Percentiles rank a stretch among this genome's conserved stretches.
These are phyloP conservation scores for Cyprinus carpio DNA, from an alignment of 2,113 vertebrate species.

Conservation along the genomic window DNA sequence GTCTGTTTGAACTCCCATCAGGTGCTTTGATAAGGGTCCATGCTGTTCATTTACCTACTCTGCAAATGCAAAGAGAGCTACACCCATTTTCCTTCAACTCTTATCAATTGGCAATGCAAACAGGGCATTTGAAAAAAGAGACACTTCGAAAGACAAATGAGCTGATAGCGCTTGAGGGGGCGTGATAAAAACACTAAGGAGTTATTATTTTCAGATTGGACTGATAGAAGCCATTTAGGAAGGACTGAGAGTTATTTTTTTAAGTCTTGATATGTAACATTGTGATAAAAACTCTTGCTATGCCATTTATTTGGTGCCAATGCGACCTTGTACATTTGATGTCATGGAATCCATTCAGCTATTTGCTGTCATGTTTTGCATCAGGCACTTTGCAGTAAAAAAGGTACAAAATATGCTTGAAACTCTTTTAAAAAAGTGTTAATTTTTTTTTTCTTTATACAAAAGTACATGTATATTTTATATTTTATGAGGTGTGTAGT, in stretches of 20 bases:
- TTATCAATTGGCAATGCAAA: conserved; percentile 65
- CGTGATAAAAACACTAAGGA: conserved; percentile 39
- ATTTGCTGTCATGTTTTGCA: background rate
- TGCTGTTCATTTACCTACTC: conserved; percentile 75
- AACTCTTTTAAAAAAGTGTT: background rate
- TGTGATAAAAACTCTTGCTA: background rate
- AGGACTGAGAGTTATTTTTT: background rate
- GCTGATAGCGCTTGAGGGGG: conserved; percentile 43
- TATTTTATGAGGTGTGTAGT: background rate
- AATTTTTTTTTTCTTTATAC: background rate
- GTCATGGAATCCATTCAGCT: background rate
- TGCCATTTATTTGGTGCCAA: background rate
- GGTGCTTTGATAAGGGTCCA: conserved; percentile 85
- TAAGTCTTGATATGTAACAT: background rate
- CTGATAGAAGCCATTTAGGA: background rate
- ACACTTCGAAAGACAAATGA: conserved; percentile 54
- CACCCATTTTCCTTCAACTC: conserved; percentile 72
- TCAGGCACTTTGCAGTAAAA: background rate
- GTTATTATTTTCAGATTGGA: conserved; percentile 39
- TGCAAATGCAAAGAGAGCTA: conserved; percentile 80
- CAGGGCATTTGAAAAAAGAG: conserved; percentile 23
- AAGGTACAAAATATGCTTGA: background rate
- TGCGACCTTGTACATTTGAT: background rate
- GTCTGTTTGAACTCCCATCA: conserved; percentile 77
- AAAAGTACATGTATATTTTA: background rate